A percentile compares a stretch with the other conserved stretches of the same genome.
phyloP scores from a whole-genome alignment of 2,113 vertebrate genomes.

The Tupaia tana region DNA sequence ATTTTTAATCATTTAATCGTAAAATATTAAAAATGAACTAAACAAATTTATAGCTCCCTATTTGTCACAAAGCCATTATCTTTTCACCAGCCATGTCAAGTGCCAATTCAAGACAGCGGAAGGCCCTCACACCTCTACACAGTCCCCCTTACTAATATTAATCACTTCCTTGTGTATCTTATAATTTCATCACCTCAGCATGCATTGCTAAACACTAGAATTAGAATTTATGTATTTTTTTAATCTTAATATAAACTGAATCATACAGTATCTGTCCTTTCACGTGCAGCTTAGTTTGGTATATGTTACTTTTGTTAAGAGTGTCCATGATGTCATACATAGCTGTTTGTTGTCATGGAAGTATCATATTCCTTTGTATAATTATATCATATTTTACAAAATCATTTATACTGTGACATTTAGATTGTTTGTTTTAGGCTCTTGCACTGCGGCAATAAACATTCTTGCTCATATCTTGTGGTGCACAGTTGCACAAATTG shows the following conservation, averaged over 20 bases:
- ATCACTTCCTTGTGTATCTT: background rate
- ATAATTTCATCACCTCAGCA: background rate
- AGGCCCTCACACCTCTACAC: background rate
- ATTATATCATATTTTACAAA: background rate
- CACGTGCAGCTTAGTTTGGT: conserved; percentile 17
- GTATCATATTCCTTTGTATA: background rate
- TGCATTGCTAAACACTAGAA: background rate
- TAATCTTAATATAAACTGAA: conserved; percentile 1
- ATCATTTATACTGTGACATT: background rate
- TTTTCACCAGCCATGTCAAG: background rate
- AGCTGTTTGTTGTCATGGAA: background rate
- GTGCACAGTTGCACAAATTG: background rate
- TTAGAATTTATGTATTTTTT: background rate
- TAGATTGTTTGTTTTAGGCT: background rate
- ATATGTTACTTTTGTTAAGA: background rate
- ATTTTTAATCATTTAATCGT: conserved; percentile 16
- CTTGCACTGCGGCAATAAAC: background rate
- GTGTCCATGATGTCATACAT: background rate
- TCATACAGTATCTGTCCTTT: background rate
- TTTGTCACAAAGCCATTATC: background rate
- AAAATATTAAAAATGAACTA: conserved; percentile 25
- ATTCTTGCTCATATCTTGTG: background rate
- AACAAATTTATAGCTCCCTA: background rate
- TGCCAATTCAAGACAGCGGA: background rate
- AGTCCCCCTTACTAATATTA: background rate